phyloP scores from a whole-genome alignment of 2,113 vertebrate species.

The Eulemur macaco region DNA sequence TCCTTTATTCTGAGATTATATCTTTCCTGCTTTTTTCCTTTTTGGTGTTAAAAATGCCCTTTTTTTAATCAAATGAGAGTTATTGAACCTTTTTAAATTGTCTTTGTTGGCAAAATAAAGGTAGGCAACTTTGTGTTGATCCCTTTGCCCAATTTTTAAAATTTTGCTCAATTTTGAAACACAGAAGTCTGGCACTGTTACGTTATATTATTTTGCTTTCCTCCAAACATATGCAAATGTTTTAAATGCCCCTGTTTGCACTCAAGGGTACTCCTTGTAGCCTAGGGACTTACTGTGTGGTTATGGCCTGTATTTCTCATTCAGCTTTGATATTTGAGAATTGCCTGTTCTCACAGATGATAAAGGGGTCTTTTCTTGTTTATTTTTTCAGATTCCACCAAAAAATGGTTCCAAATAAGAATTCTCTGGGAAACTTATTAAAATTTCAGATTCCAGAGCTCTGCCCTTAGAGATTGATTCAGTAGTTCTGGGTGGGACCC shows the following conservation, averaged over 20 bases:
- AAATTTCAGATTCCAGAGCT: background rate
- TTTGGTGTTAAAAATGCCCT: background rate
- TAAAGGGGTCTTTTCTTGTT: background rate
- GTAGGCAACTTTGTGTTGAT: background rate
- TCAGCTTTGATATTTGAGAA: background rate
- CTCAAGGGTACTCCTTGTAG: background rate
- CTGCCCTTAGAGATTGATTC: background rate
- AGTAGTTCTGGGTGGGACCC: background rate
- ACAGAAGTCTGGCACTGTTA: background rate
- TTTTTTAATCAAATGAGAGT: background rate
- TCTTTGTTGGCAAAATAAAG: background rate
- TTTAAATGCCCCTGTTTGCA: background rate
- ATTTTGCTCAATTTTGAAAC: constrained; percentile 7
- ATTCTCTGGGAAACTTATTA: constrained; percentile 1
- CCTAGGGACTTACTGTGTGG: background rate
- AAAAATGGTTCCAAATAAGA: constrained; percentile 28
- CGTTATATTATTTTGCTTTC: background rate
- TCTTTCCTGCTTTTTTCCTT: background rate
- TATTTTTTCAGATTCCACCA: background rate
- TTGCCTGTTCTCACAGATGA: background rate
- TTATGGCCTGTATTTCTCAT: background rate
- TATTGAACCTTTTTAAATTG: background rate
- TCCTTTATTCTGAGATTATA: background rate
- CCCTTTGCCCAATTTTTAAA: background rate
- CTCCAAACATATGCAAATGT: background rate